These are phyloP conservation scores for Archilochus colubris DNA, from an alignment of 2,113 vertebrate species.

Conservation along the genomic window DNA sequence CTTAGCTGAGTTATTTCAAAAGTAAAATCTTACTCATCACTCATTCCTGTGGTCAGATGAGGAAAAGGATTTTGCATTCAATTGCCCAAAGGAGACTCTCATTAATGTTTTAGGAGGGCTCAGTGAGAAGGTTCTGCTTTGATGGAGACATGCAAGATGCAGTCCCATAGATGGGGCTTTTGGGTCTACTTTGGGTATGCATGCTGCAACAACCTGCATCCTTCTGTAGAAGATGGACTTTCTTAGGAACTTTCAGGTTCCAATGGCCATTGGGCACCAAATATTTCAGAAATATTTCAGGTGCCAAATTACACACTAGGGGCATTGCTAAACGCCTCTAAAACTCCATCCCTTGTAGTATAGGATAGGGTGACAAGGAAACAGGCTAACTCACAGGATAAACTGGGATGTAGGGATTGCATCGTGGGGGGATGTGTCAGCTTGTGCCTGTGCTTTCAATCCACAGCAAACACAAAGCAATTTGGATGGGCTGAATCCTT, in stretches of 20 bases:
- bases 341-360: not conserved
- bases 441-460: not conserved
- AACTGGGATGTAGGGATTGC: not conserved
- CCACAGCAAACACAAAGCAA: not conserved
- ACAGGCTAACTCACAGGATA: not conserved
- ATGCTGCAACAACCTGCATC: not conserved
- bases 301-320: not conserved
- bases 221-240: not conserved
- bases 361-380: not conserved
- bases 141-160: rapidly evolving
- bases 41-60: not conserved
- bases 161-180: not conserved
- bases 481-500: not conserved
- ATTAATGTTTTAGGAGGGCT: not conserved
- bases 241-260: not conserved
- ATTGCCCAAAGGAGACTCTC: not conserved
- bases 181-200: not conserved
- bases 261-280: not conserved
- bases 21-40: not conserved
- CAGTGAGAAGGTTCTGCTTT: not conserved
- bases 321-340: not conserved
- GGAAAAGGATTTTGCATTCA: not conserved
- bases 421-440: not conserved
- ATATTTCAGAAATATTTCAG: not conserved
- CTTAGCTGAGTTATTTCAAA: not conserved